phyloP scores from a whole-genome alignment of 2,113 vertebrate genomes.

The Ameiurus melas region DNA sequence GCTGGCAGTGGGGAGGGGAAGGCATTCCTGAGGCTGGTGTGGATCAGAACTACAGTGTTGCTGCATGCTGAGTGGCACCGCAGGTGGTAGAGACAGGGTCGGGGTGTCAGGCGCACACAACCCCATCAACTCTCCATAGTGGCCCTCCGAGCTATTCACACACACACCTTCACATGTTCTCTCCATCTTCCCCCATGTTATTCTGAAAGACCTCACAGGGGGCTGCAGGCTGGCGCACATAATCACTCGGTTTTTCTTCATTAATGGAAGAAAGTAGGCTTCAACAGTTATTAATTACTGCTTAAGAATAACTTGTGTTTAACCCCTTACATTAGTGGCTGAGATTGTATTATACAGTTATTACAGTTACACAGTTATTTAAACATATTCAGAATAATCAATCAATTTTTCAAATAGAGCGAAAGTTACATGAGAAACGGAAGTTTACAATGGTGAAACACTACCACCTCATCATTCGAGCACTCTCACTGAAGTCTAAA shows the following conservation, averaged over 20 bases:
- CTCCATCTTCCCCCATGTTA: neutral
- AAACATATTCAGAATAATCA: neutral
- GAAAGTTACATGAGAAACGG: neutral
- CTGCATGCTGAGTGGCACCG: constrained; percentile 45
- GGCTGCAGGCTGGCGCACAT: neutral
- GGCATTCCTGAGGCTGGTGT: constrained; percentile 35
- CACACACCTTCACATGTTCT: neutral
- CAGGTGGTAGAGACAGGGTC: constrained; percentile 31
- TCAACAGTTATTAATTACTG: neutral
- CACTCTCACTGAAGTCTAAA: neutral
- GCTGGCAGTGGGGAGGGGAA: constrained; percentile 47
- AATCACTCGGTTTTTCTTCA: neutral
- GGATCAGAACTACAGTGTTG: constrained; percentile 29
- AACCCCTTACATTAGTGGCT: neutral
- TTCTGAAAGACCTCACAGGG: neutral
- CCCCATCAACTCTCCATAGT: constrained; percentile 23
- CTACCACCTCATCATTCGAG: neutral
- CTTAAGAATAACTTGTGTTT: neutral
- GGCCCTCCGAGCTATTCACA: constrained; percentile 6
- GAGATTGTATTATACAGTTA: neutral
- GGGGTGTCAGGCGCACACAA: constrained; percentile 1
- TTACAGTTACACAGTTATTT: neutral
- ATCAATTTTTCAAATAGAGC: neutral
- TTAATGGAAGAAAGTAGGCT: neutral
- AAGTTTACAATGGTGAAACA: neutral